These are phyloP conservation scores for Cepphus grylle DNA, from an alignment of 2,113 vertebrate species.

Conservation along the genomic window DNA sequence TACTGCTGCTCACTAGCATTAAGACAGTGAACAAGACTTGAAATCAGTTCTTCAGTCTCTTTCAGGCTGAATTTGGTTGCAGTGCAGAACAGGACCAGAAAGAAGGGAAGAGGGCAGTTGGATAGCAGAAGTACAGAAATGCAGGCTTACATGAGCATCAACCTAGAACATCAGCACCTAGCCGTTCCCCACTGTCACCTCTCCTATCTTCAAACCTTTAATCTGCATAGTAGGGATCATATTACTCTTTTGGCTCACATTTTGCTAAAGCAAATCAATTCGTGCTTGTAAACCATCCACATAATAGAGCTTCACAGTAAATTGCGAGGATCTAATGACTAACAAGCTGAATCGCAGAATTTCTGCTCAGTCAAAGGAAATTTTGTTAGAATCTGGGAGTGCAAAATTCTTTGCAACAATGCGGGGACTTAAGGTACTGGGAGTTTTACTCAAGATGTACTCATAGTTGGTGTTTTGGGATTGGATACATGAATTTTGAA, in stretches of 20 bases:
- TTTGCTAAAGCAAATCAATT: background rate
- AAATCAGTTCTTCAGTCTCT: background rate
- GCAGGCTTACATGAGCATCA: background rate
- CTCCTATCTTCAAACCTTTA: background rate
- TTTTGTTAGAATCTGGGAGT: background rate
- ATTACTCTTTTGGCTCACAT: background rate
- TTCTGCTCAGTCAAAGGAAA: background rate
- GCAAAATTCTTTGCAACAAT: background rate
- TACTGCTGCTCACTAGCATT: background rate
- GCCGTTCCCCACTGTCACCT: background rate
- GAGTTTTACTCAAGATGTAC: background rate
- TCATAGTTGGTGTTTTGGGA: background rate
- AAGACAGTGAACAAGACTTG: background rate
- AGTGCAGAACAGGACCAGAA: background rate
- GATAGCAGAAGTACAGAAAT: background rate
- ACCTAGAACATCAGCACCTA: background rate
- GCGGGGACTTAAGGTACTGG: background rate
- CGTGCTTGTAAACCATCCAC: background rate
- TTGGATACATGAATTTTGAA: background rate
- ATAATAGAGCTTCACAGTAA: background rate
- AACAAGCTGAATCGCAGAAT: background rate
- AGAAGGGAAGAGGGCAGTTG: background rate
- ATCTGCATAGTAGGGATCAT: background rate
- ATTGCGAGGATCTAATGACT: background rate
- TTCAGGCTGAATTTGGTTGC: background rate